These are phyloP conservation scores for Diprion similis DNA, from an alignment of 1,140 invertebrate genomes.

Conservation along the genomic window DNA sequence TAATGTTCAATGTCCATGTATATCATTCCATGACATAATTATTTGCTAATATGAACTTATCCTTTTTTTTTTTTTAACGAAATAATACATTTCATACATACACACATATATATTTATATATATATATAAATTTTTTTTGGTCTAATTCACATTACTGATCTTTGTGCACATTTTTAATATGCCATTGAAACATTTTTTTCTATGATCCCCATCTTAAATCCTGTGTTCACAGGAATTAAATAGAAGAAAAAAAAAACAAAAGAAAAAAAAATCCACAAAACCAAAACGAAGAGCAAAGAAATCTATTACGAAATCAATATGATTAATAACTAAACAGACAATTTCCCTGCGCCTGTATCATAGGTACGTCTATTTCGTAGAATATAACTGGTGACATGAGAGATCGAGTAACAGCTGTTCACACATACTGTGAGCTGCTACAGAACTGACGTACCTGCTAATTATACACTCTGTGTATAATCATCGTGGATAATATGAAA, in stretches of 20 bases:
- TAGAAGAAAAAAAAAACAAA: neutral
- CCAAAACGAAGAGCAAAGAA: neutral
- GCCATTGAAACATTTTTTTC: constrained; percentile 2
- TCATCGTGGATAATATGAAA: too few species aligned
- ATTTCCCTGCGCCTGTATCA: too few species aligned
- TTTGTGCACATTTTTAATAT: neutral
- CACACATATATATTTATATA: neutral
- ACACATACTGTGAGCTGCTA: too few species aligned
- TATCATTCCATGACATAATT: too few species aligned
- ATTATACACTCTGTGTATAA: too few species aligned
- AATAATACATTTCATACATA: constrained; percentile 11
- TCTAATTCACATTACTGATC: neutral
- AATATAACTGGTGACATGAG: too few species aligned
- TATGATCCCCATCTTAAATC: constrained; percentile 39
- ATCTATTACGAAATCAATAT: neutral
- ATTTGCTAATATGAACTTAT: neutral
- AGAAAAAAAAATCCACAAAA: neutral
- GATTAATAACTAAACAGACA: too few species aligned
- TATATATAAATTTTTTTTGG: neutral
- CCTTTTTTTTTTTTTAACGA: constrained; percentile 1
- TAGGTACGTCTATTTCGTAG: too few species aligned
- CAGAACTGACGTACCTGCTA: too few species aligned
- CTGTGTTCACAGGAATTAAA: constrained; percentile 58
- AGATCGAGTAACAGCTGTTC: too few species aligned
- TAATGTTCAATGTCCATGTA: too few species aligned